Evolutionary conservation across 2,888 invertebrate genomes (phyloP), one percentile per base, ranked within the genome.

Genomic region (Enchytraeus crypticus): DNA sequence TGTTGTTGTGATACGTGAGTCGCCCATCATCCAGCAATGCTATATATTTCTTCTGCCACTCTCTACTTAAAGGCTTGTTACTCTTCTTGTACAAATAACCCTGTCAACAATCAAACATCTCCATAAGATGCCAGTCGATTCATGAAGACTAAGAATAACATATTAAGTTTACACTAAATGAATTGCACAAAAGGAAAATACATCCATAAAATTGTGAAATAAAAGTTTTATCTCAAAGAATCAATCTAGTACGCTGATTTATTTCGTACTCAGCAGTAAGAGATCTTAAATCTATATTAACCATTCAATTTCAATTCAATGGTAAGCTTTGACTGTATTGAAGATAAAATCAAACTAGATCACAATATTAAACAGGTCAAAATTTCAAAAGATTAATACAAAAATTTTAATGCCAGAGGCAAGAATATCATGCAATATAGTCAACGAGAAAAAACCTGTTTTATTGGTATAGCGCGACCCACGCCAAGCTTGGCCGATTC

Each of bases 1-100:
- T 53, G 27, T 53, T 60, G 21, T 46, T 43, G 32, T 62, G 59
- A 30, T 62, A 62, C 11, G 59, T 54, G 18, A 62, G 32, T 51
- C 59, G 53, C 21, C 62, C 62, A 29, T 59, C 62, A 23, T 59
- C 59, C 59, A 62, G 43, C 5, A 62, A 51, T 2, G 64, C 62
- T 4, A 69, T 66, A 79, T 96, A 98, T 78, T 98, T 98, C 84
- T 98, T 98, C 83, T 98, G 98, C 93, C 97, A 96, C 76, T 98
- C 93, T 77, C 92, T 92, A 78, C 95, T 96, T 68, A 96, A 80
- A 0, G 92, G 88, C 71, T 83, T 83, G 68, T 75, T 77, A 72
- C 92, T 92, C 71, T 91, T 87, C 82, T 98, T 98, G 78, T 96
- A 93, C 70, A 98, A 84, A 75, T 91, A 91, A 8, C 97, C 97